Evolutionary conservation across 2,888 invertebrate species (phyloP), one percentile per base, ranked within the genome.

Genomic region (Rhagonycha fulva): DNA sequence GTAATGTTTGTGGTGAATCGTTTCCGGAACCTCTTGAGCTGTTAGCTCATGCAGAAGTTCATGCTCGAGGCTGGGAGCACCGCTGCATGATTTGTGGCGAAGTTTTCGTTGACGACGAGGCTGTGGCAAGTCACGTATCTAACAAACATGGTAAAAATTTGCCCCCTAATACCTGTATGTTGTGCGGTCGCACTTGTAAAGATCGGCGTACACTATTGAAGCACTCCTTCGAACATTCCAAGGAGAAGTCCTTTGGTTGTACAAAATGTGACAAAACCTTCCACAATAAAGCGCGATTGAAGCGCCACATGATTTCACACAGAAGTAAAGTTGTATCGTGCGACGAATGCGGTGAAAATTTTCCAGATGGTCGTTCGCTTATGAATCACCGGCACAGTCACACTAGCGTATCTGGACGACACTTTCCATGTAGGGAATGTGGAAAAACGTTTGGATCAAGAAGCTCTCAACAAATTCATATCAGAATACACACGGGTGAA

Each of bases 381-480:
- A 92, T 93, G 83, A 93, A 93, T 83, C 94, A 94, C 84, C 89
- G 93, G 67, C 93, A 93, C 83, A 93, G 92, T 74, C 84, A 84
- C 71, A 89, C 88, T 74, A 89, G 88, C 77, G 89, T 88, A 14
- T 84, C 88, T 9, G 89, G 90, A 0, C 80, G 94, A 77, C 92
- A 94, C 74, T 96, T 95, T 84, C 95, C 95, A 0, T 96, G 95
- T 83, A 89, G 92, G 80, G 95, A 95, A 82, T 96, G 96, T 84
- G 95, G 95, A 80, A 96, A 96, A 85, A 94, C 95, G 14, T 96
- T 96, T 84, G 95, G 95, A 0, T 95, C 95, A 14, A 91, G 95
- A 11, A 94, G 94, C 83, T 95, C 95, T 0, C 95, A 95, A 83
- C 95, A 96, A 88, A 96, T 96, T 82, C 96, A 96, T 87, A 92